phyloP scores from a whole-genome alignment of 1,140 invertebrate genomes.

The Melitaea cinxia region DNA sequence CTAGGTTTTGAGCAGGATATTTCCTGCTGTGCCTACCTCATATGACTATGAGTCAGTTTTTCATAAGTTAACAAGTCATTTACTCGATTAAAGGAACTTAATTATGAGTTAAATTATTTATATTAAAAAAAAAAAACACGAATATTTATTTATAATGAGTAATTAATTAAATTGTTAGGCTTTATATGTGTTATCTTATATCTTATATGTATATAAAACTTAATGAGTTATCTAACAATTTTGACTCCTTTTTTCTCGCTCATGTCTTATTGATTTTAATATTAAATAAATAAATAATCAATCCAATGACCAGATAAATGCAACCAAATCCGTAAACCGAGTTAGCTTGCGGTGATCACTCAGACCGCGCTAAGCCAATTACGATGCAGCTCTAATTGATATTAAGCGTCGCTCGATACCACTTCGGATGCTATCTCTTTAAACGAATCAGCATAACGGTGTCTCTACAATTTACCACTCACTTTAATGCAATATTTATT shows the following conservation, averaged over 20 bases:
- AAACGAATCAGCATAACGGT: constrained; percentile 25
- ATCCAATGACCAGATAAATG: background rate
- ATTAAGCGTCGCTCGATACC: constrained; percentile 35
- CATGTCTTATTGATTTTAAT: background rate
- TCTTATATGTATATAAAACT: too few relatives aligned
- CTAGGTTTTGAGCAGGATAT: too few relatives aligned
- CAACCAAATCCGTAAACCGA: constrained; percentile 19
- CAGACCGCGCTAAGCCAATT: constrained; percentile 35
- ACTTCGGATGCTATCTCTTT: constrained; percentile 23
- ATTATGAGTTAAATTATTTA: too few relatives aligned
- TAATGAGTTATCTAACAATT: too few relatives aligned
- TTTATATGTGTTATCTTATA: too few relatives aligned
- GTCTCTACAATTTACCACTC: constrained; percentile 12
- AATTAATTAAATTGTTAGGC: too few relatives aligned
- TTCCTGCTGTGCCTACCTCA: too few relatives aligned
- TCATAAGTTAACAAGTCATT: too few relatives aligned
- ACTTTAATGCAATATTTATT: constrained; percentile 9
- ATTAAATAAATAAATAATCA: background rate
- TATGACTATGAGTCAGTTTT: too few relatives aligned
- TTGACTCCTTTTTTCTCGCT: background rate
- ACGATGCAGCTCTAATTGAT: constrained; percentile 36
- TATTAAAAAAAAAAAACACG: too few relatives aligned
- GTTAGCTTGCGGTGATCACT: constrained; percentile 33
- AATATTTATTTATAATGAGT: too few relatives aligned
- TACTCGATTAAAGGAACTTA: too few relatives aligned